These are phyloP conservation scores for Struthidea cinerea DNA, from an alignment of 2,113 vertebrate species.

Conservation along the genomic window DNA sequence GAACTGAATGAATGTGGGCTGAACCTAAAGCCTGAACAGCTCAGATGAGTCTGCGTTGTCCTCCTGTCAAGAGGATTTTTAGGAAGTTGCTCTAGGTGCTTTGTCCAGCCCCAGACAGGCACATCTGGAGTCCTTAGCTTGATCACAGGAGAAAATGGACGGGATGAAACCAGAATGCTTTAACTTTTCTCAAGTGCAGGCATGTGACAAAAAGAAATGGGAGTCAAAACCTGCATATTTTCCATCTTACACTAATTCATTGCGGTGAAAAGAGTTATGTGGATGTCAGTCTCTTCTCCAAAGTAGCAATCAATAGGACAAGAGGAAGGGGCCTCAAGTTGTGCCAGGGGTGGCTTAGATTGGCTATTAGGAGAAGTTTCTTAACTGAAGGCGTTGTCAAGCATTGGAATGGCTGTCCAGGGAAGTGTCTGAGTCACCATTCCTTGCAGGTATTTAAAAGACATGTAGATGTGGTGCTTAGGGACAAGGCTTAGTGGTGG, in stretches of 20 bases:
- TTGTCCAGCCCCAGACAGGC: background rate
- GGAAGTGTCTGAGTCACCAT: background rate
- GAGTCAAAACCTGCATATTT: background rate
- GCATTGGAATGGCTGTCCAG: background rate
- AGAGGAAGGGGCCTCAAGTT: background rate
- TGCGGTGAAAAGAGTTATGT: background rate
- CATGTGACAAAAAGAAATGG: background rate
- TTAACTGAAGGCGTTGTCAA: background rate
- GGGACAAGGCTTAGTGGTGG: background rate
- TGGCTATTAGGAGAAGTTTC: background rate
- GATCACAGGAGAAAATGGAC: background rate
- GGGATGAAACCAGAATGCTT: background rate
- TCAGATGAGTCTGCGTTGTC: background rate
- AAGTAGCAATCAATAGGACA: background rate
- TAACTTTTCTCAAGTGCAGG: background rate
- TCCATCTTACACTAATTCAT: background rate
- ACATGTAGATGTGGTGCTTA: accelerated
- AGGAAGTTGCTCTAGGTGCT: background rate
- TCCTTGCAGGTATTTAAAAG: background rate
- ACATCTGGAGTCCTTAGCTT: accelerated
- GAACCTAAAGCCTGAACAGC: background rate
- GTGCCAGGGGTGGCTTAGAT: background rate
- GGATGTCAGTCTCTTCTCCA: accelerated
- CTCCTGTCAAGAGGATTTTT: background rate
- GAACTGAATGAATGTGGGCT: background rate